phyloP scores from a whole-genome alignment of 2,113 vertebrate species.

The Nothocercus nigrocapillus region DNA sequence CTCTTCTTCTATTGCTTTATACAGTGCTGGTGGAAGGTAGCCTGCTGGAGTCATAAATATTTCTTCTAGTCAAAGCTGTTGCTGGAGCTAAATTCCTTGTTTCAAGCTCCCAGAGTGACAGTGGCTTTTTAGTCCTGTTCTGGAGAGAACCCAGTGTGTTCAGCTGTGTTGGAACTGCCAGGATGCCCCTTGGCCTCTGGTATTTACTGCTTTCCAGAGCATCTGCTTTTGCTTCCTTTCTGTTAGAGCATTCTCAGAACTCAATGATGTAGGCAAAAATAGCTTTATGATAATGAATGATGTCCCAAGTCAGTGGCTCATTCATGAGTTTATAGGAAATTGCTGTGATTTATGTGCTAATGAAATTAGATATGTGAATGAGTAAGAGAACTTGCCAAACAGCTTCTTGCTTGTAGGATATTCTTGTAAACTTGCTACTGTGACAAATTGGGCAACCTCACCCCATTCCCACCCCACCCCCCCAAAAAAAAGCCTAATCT shows the following conservation, averaged over 20 bases:
- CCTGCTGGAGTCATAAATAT: neutral
- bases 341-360: neutral
- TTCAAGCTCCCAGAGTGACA: neutral
- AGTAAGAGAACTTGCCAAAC: neutral
- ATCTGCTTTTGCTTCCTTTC: neutral
- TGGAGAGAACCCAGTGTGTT: neutral
- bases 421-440: neutral
- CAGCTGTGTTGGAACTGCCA: neutral
- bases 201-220: neutral
- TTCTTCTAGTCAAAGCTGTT: neutral
- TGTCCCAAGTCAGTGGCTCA: neutral
- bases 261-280: conserved; percentile 31
- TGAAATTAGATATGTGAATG: neutral
- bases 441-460: neutral
- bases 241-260: neutral
- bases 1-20: neutral
- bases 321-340: conserved; percentile 11
- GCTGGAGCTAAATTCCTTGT: neutral
- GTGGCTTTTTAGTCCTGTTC: neutral
- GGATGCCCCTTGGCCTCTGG: neutral
- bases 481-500: no score
- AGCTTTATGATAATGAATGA: neutral
- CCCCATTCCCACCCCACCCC: no score
- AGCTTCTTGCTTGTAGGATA: neutral
- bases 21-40: neutral